Base-by-base conservation (phyloP, 2,888 invertebrate species). In the Agrilus mali region DNA sequence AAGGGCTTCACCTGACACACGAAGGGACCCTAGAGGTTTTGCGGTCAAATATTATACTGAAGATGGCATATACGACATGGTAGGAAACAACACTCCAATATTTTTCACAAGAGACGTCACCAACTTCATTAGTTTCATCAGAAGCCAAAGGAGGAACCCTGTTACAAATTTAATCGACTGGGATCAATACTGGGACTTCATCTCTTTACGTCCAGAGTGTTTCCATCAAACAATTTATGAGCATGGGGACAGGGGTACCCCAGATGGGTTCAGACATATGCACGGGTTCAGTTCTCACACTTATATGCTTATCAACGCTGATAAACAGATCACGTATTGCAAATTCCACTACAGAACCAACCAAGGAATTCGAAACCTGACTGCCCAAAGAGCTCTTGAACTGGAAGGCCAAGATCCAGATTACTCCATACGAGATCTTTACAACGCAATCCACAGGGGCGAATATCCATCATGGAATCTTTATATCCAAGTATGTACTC, bases 161-260 rank as follows among this genome's bases (percentile, higher is more conserved):
- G 83, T 76, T 27, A 89, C 88, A 0, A 86, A 89, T 61, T 70
- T 40, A 10, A 36, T 94, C 22, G 94, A 95, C 68, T 72, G 86
- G 33, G 89, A 95, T 60, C 90, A 90, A 88, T 89, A 90, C 62
- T 95, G 94, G 94, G 95, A 95, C 64, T 93, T 95, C 60, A 74
- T 92, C 50, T 80, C 86, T 0, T 69, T 94, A 33, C 75, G 93
- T 35, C 88, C 90, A 0, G 94, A 95, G 67, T 73, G 85, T 1
- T 78, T 79, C 20, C 94, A 95, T 63, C 93, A 94, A 60, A 67
- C 80, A 14, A 61, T 85, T 56, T 82, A 94, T 64, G 66, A 93
- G 54, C 94, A 93, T 64, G 80, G 86, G 15, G 94, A 94, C 68
- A 78, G 95, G 55, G 95, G 95, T 32, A 87, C 87, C 49, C 95